phyloP scores from a whole-genome alignment of 2,888 invertebrate genomes.

The Pyrgus malvae region DNA sequence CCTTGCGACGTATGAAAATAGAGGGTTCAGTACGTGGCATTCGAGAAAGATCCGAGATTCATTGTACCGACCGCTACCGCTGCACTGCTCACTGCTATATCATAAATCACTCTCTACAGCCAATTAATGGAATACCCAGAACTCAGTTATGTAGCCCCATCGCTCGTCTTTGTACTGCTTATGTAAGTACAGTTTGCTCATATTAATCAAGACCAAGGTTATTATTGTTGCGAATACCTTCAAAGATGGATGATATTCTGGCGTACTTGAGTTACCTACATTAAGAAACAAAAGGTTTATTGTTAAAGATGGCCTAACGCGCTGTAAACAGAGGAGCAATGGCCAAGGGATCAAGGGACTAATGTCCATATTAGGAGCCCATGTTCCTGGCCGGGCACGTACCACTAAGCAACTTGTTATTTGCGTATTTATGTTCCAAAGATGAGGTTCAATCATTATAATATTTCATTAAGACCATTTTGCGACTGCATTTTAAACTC shows the following conservation, averaged over 20 bases:
- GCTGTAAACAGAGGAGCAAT: no score
- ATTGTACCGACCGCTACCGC: constrained; percentile 42
- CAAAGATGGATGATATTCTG: background rate
- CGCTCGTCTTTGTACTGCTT: constrained; percentile 16
- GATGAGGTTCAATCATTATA: no score
- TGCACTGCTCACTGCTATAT: constrained; percentile 51
- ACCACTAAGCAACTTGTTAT: no score
- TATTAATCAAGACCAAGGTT: constrained; percentile 28
- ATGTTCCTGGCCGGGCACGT: no score
- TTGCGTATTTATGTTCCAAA: no score
- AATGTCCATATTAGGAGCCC: no score
- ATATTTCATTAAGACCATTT: no score
- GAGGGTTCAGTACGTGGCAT: constrained; percentile 49
- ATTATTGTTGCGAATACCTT: background rate
- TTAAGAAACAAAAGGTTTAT: no score
- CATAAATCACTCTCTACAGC: constrained; percentile 46
- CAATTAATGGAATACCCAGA: constrained; percentile 45
- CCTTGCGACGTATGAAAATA: constrained; percentile 67
- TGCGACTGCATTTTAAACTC: no score
- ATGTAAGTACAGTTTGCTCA: constrained; percentile 8
- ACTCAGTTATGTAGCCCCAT: constrained; percentile 18
- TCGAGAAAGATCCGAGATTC: constrained; percentile 50
- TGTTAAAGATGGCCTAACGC: no score
- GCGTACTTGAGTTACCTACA: background rate
- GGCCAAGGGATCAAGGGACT: no score